Percentiles rank a stretch among this genome's conserved stretches.
phyloP scores from a whole-genome alignment of 1,140 invertebrate species.

The Trachymyrmex cornetzi region DNA sequence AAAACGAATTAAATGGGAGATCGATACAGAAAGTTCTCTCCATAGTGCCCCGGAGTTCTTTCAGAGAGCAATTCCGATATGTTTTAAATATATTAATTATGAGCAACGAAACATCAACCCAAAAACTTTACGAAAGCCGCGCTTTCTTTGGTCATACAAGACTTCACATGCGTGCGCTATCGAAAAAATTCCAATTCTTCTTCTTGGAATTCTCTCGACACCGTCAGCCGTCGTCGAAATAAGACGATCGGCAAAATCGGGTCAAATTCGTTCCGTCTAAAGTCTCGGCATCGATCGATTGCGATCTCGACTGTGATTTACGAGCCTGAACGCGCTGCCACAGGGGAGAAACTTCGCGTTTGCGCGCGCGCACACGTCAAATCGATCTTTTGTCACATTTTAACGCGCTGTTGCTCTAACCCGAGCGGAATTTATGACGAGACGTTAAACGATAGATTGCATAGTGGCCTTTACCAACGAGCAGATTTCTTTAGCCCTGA shows the following conservation, averaged over 20 bases:
- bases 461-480: neutral
- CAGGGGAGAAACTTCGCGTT: constrained; percentile 58
- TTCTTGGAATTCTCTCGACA: neutral
- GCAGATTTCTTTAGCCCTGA: constrained; percentile 19
- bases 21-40: neutral
- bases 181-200: constrained; percentile 25
- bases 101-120: neutral
- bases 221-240: constrained; percentile 35
- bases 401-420: neutral
- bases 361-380: neutral
- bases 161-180: constrained; percentile 8
- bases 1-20: neutral
- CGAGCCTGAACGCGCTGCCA: constrained; percentile 39
- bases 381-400: constrained; percentile 68
- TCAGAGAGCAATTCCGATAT: neutral
- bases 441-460: constrained; percentile 17
- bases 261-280: constrained; percentile 69
- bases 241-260: constrained; percentile 65
- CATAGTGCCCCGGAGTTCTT: neutral
- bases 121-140: neutral
- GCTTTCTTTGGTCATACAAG: neutral
- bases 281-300: constrained; percentile 65
- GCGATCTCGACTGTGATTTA: constrained; percentile 71
- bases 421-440: constrained; percentile 36
- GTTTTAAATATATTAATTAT: neutral